Base-by-base conservation (phyloP, 2,113 vertebrate species). In the Carassius auratus region DNA sequence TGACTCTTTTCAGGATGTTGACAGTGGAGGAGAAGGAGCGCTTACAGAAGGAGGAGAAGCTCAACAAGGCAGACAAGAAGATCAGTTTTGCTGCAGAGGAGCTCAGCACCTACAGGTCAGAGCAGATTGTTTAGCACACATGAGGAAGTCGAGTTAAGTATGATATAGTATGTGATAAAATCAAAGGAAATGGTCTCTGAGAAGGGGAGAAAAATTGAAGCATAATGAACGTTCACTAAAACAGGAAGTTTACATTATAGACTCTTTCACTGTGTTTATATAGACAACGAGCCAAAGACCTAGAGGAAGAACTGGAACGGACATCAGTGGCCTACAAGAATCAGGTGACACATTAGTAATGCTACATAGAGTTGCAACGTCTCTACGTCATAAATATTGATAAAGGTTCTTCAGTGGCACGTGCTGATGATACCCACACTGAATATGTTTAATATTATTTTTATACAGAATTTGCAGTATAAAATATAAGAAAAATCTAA, bases 21-120 rank as follows among this genome's bases (percentile, higher is more conserved):
- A 98, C 98, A 6, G 96, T 98, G 89, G 97, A 99, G 87, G 97
- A 98, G 92, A 97, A 95, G 87, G 96, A 96, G 61, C 96, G 97
- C 26, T 85, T 96, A 77, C 96, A 99, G 91, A 99, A 98, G 88
- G 97, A 99, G 85, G 96, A 98, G 90, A 99, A 97, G 90, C 94
- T 99, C 84, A 96, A 92, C 80, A 99, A 97, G 95, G 96, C 95
- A 2, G 97, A 98, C 89, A 95, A 96, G 92, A 98, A 96, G 91
- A 97, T 99, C 86, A 95, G 69, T 45, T 84, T 97, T 91, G 97
- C 97, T 17, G 91, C 95, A 86, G 97, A 97, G 89, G 98, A 98
- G 76, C 92, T 99, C 59, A 94, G 94, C 84, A 95, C 91, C 75
- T 98, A 98, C 89, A 97, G 96, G 98, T 99, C 94, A 86, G 21